These are phyloP conservation scores for Corydoras maculifer DNA, from an alignment of 2,113 vertebrate species.

Conservation along the genomic window DNA sequence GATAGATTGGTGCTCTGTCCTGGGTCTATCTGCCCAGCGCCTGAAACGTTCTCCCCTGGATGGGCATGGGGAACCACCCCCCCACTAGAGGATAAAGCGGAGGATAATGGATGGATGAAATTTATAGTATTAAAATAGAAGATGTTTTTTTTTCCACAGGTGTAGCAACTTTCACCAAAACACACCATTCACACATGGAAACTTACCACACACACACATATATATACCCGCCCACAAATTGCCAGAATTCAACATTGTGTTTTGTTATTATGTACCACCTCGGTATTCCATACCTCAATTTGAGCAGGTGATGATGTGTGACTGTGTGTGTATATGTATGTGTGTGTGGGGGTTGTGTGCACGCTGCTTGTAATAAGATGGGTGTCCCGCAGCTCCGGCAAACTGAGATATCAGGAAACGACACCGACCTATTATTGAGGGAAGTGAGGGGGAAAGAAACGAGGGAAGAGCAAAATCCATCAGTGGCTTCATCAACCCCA, in stretches of 20 bases:
- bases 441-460: constrained; percentile 46
- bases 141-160: no score
- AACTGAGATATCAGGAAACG: constrained; percentile 59
- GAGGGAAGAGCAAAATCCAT: constrained; percentile 44
- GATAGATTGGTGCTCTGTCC: no score
- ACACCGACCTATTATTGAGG: constrained; percentile 39
- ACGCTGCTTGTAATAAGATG: constrained; percentile 40
- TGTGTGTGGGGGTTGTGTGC: constrained; percentile 1
- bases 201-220: no score
- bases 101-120: no score
- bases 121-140: no score
- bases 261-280: no score
- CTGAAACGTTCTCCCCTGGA: no score
- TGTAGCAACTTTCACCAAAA: no score
- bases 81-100: no score
- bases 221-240: constrained; percentile 20
- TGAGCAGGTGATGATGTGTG: constrained; percentile 31
- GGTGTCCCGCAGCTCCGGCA: constrained; percentile 52
- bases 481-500: constrained; percentile 44
- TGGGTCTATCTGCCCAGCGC: no score
- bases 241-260: constrained; percentile 5
- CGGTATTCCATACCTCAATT: constrained; percentile 8
- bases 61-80: no score
- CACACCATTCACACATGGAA: no score
- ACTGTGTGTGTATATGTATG: constrained; percentile 16